Base-by-base conservation (phyloP, 2,113 vertebrate genomes). In the Oxyruncus cristatus region DNA sequence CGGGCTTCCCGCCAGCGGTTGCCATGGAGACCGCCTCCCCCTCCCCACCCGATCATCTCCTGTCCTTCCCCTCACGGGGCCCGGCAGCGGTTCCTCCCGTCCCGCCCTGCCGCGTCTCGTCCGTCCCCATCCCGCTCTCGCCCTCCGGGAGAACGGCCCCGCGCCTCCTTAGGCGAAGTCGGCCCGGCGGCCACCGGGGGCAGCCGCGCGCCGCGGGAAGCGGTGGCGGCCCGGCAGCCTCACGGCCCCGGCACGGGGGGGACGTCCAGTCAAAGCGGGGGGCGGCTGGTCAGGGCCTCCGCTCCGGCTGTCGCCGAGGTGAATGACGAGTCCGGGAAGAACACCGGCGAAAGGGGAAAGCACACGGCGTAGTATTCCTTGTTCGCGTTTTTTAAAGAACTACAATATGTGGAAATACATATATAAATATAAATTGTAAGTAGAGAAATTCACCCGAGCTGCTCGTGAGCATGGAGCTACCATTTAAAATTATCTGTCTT, bases 11-110 rank as follows among this genome's bases (percentile, higher is more conserved):
- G 76, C 72, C 81, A 13, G 2, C 0, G 9, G 33, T 32, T 59
- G 66, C 30, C 19, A 1, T 6, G 2, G 65, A 1, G 47, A 5
- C 5, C 14, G 9, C 24, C 9, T 14, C 12, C 9, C 8, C 3
- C 8, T 2, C 2, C 2, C 7, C 6, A 2, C 2, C 2, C 0
- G 6, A 2, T 1, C 47, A 22, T 12, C 47, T 49, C 23, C 24
- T 1, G 4, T 7, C 9, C 0, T 8, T 49, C 28, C 24, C 26
- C 35, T 33, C 32, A 50, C 8, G 44, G 44, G 0, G 14, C 4
- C 3, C 0, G 13, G 4, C 12, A 32, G 2, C 4, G 41, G 9
- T 6, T 32, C 3, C 6, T 50, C 27, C 8, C 3, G 27, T 6
- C 5, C 10, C 3, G 27, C 6, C 4, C 11, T 5, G 49, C 4